Percentiles rank a stretch among this genome's conserved stretches.
phyloP scores from a whole-genome alignment of 1,140 invertebrate species.

The Anagrus nilaparvatae region DNA sequence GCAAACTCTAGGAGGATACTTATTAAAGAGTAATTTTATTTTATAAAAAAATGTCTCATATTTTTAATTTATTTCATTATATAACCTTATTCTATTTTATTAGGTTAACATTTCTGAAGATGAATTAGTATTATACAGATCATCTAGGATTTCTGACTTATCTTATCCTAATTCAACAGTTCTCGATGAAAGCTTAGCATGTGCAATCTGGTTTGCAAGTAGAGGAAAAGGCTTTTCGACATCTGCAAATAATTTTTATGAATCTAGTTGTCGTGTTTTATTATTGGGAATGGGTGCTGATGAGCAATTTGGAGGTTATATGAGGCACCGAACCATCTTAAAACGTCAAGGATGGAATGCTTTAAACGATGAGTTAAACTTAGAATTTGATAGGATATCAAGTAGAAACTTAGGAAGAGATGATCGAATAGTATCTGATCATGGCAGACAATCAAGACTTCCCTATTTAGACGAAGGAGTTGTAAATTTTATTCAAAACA shows the following conservation, averaged over 20 bases:
- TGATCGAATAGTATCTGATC: slow-evolving; percentile 75
- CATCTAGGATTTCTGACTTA: slow-evolving; percentile 55
- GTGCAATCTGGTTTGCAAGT: slow-evolving; percentile 93
- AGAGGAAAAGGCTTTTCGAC: slow-evolving; percentile 50
- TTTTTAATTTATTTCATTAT: slow-evolving; percentile 20
- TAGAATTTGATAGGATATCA: slow-evolving; percentile 79
- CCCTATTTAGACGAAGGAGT: slow-evolving; percentile 94
- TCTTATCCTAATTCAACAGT: slow-evolving; percentile 76
- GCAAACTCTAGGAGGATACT: no score
- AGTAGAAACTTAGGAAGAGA: slow-evolving; percentile 88
- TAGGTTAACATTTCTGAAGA: slow-evolving; percentile 66
- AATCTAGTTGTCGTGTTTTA: slow-evolving; percentile 63
- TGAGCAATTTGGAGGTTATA: slow-evolving; percentile 93
- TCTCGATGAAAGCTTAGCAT: slow-evolving; percentile 91
- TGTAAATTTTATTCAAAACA: slow-evolving; percentile 57
- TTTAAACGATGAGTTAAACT: slow-evolving; percentile 57
- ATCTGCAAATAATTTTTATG: slow-evolving; percentile 37
- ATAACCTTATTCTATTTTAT: slow-evolving; percentile 21
- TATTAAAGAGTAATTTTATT: no score
- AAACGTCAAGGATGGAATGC: slow-evolving; percentile 55
- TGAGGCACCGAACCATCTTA: slow-evolving; percentile 68
- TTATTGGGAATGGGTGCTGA: slow-evolving; percentile 91
- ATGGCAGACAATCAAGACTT: slow-evolving; percentile 66
- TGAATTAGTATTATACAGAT: slow-evolving; percentile 47
- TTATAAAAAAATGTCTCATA: slow-evolving; percentile 10